Evolutionary conservation across 1,140 invertebrate genomes (phyloP).

Genomic region (Ceratosolen fusciceps): DNA sequence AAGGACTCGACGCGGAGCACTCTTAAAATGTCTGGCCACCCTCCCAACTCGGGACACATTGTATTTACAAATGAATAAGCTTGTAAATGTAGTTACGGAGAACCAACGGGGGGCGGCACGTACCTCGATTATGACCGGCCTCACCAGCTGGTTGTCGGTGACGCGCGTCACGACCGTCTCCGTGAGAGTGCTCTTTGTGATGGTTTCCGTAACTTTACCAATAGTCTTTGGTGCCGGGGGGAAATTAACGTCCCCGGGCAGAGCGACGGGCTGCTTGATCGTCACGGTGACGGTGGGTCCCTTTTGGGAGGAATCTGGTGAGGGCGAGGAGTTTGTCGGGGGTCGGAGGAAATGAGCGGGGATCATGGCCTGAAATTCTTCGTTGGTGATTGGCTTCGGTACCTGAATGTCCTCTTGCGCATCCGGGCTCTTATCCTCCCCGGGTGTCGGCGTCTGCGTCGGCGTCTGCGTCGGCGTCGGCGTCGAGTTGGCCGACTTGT

Average conservation of each 20-base stretch:
- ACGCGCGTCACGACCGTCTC: slow-evolving; percentile 93
- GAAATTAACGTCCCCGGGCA: slow-evolving; percentile 76
- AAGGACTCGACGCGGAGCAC: slow-evolving; percentile 8
- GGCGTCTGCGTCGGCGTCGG: slow-evolving; percentile 50
- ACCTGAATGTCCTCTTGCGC: slow-evolving; percentile 74
- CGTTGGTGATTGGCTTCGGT: slow-evolving; percentile 88
- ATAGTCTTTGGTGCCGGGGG: slow-evolving; percentile 86
- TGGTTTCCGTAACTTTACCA: slow-evolving; percentile 90
- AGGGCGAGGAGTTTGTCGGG: slow-evolving; percentile 71
- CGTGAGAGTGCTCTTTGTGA: slow-evolving; percentile 94
- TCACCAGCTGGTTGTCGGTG: slow-evolving; percentile 89
- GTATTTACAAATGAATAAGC: slow-evolving; percentile 49
- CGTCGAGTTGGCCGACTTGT: slow-evolving; percentile 49
- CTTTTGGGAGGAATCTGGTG: slow-evolving; percentile 65
- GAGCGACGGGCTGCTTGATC: slow-evolving; percentile 78
- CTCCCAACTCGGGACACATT: slow-evolving; percentile 6
- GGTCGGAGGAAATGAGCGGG: slow-evolving; percentile 86
- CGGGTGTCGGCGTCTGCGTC: slow-evolving; percentile 48
- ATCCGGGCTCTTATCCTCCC: slow-evolving; percentile 52
- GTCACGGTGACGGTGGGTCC: slow-evolving; percentile 78
- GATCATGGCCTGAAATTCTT: slow-evolving; percentile 94
- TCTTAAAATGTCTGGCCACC: slow-evolving; percentile 14
- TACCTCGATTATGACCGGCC: slow-evolving; percentile 90
- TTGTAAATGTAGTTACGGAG: slow-evolving; percentile 53
- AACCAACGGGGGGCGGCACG: slow-evolving; percentile 59